These are phyloP conservation scores for Chymomyza caudatula DNA, from an alignment of 2,888 invertebrate species.

Conservation along the genomic window DNA sequence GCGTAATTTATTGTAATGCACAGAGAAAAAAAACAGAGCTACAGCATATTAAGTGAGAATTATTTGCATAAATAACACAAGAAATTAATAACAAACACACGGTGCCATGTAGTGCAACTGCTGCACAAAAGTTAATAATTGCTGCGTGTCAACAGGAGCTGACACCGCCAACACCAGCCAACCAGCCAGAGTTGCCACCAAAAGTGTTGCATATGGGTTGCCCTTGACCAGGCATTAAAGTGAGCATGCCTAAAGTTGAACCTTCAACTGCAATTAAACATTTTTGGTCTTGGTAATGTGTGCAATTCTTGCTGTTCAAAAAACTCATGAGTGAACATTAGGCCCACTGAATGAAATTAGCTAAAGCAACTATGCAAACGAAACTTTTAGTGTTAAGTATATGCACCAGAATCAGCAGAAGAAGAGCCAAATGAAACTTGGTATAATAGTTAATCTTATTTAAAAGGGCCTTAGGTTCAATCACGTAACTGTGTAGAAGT, in stretches of 20 bases:
- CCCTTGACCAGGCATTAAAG: not conserved
- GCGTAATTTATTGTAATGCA: constrained; percentile 67
- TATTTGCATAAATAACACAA: constrained; percentile 74
- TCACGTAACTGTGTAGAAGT: no score
- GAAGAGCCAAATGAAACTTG: no score
- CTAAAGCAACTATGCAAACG: no score
- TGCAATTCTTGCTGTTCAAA: no score
- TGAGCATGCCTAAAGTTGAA: not conserved
- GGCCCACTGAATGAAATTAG: no score
- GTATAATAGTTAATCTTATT: no score
- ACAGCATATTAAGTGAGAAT: constrained; percentile 69
- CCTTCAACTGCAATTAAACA: no score
- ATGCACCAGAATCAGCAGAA: no score
- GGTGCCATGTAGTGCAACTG: constrained; percentile 54
- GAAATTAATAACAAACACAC: constrained; percentile 72
- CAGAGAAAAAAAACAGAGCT: constrained; percentile 37
- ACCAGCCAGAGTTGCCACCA: not conserved
- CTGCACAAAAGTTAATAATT: constrained; percentile 72
- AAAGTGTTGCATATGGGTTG: not conserved
- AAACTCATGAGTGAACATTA: no score
- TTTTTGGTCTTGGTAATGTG: no score
- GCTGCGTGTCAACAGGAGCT: constrained; percentile 62
- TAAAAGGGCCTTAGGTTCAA: no score
- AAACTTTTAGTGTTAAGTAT: no score
- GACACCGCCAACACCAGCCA: not conserved